Conservation (phyloP, 2,113 vertebrate species). For the Apus apus region DNA sequence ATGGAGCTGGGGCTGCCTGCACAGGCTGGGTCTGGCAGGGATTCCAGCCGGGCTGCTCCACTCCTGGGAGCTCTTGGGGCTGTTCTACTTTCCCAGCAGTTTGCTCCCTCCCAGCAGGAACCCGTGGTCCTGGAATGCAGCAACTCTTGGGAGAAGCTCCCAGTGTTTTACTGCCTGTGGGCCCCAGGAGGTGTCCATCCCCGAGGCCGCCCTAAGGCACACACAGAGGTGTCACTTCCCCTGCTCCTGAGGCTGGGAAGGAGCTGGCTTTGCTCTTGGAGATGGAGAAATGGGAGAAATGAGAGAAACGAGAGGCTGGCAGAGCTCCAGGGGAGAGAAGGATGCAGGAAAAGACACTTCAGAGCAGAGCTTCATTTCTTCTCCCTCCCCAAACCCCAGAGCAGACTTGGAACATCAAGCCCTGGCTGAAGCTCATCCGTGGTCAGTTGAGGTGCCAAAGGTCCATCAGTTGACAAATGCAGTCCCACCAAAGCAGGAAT, state of each 20-base stretch:
- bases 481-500: fast-evolving
- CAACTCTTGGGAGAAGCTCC: neutral
- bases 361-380: neutral
- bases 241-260: neutral
- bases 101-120: neutral
- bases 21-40: too few relatives aligned
- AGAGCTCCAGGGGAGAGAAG: too few relatives aligned
- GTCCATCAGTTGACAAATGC: fast-evolving
- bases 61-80: too few relatives aligned
- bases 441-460: neutral
- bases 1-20: too few relatives aligned
- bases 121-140: fast-evolving
- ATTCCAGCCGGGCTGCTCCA: too few relatives aligned
- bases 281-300: neutral
- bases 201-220: neutral
- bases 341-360: neutral
- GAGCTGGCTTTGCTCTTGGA: neutral
- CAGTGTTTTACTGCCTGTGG: fast-evolving
- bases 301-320: neutral
- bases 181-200: neutral
- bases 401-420: neutral
- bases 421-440: fast-evolving
- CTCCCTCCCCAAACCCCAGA: neutral
- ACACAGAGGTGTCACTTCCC: neutral
- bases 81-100: neutral